These are phyloP conservation scores for Pantherophis alleghaniensis DNA, from an alignment of 2,797 vertebrate species.

Conservation along the genomic window DNA sequence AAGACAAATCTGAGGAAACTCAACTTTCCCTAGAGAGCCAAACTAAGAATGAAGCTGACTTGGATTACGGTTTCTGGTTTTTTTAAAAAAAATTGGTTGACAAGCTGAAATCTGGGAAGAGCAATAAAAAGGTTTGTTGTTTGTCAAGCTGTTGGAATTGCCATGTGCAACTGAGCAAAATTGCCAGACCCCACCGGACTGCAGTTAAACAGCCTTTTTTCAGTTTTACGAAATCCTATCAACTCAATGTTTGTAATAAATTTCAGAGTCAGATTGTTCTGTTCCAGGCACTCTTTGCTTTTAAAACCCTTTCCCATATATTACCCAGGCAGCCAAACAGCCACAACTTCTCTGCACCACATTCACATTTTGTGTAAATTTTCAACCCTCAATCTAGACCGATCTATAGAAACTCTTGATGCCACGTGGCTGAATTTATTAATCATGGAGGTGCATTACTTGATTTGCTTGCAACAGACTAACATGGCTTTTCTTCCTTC, in stretches of 20 bases:
- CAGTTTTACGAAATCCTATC: not conserved
- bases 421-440: not conserved
- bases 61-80: conserved; percentile 3
- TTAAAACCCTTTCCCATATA: not conserved
- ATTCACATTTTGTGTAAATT: not conserved
- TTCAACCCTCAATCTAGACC: not conserved
- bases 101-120: not conserved
- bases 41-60: conserved; percentile 21
- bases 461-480: not conserved
- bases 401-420: not conserved
- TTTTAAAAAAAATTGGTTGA: not conserved
- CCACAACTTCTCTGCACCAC: not conserved
- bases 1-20: conserved; percentile 11
- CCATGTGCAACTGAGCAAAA: conserved; percentile 50
- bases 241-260: not conserved
- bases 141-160: conserved; percentile 26
- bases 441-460: not conserved
- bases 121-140: not conserved
- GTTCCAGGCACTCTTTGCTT: not conserved
- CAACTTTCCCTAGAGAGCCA: not conserved
- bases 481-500: not conserved
- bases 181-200: conserved; percentile 1
- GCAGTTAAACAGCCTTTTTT: not conserved
- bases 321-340: not conserved
- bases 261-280: not conserved